These are phyloP conservation scores for Zeugodacus cucurbitae DNA, from an alignment of 1,140 invertebrate genomes.

Conservation along the genomic window DNA sequence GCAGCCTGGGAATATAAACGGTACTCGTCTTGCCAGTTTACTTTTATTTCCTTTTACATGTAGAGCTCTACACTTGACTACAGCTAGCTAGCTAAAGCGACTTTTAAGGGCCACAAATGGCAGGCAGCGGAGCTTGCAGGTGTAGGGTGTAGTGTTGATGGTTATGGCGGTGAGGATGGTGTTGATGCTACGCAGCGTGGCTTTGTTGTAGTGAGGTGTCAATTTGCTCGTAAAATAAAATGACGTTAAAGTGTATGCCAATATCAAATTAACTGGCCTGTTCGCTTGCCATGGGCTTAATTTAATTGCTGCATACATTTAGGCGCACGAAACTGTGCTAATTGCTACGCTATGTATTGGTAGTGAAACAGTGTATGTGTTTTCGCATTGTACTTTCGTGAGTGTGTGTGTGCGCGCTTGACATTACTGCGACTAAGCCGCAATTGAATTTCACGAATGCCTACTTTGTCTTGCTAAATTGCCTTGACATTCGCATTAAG, in stretches of 20 bases:
- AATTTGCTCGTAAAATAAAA: conserved; percentile 23
- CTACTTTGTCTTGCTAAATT: not conserved
- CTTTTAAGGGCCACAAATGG: not conserved
- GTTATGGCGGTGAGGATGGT: not conserved
- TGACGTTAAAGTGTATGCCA: not conserved
- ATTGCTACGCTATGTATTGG: not conserved
- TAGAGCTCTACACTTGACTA: not conserved
- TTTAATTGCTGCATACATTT: conserved; percentile 24
- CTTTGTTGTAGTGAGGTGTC: not conserved
- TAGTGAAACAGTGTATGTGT: not conserved
- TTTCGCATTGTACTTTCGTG: not conserved
- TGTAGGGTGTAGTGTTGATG: not conserved
- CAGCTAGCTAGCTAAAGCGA: not conserved
- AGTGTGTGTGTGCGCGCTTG: not conserved
- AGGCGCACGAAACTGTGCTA: not conserved
- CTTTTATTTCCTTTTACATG: not conserved
- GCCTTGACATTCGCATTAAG: conserved; percentile 28
- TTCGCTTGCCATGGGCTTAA: not conserved
- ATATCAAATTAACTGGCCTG: conserved; percentile 1
- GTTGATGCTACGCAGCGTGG: not conserved
- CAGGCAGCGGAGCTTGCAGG: not conserved
- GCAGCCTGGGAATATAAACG: not conserved
- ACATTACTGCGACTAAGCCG: conserved; percentile 10
- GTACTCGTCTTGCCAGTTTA: not conserved
- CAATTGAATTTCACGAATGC: not conserved